Percentiles rank a stretch among this genome's conserved stretches.
Evolutionary conservation across 2,888 invertebrate species (phyloP).

Genomic region (Agrilus mali): DNA sequence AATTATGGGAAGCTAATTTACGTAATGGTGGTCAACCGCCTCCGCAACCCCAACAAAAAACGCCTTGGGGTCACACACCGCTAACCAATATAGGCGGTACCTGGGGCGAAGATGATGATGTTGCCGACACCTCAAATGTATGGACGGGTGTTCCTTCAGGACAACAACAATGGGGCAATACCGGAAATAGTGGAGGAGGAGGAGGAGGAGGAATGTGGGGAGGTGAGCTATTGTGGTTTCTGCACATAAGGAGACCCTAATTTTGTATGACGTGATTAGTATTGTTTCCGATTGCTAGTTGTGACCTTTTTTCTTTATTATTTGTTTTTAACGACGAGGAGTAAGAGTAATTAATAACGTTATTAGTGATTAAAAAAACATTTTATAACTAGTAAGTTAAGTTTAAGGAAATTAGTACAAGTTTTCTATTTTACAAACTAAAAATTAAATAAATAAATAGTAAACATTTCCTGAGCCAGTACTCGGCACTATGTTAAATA

Average conservation of each 20-base stretch:
- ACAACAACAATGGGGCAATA: conserved; percentile 56
- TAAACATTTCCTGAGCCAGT: background rate
- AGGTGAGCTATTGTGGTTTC: conserved; percentile 8
- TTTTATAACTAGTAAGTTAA: too few species aligned
- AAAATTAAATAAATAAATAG: too few species aligned
- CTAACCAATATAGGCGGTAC: conserved; percentile 86
- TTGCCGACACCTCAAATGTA: conserved; percentile 68
- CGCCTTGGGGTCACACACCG: conserved; percentile 89
- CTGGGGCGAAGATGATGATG: conserved; percentile 90
- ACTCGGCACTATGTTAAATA: background rate
- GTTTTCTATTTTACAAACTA: too few species aligned
- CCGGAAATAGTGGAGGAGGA: conserved; percentile 43
- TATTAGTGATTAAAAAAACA: too few species aligned
- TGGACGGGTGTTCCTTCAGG: conserved; percentile 73
- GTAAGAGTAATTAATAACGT: too few species aligned
- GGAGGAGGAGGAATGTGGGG: conserved; percentile 39
- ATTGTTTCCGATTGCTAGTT: background rate
- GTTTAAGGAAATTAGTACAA: too few species aligned
- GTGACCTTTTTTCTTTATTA: background rate
- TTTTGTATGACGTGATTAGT: too few species aligned
- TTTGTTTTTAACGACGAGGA: background rate
- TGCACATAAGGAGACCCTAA: too few species aligned
- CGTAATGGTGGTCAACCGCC: conserved; percentile 82
- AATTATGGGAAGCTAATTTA: conserved; percentile 85
- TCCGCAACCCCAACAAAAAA: conserved; percentile 69